Percentiles rank a stretch among this genome's conserved stretches.
Evolutionary conservation across 1,140 invertebrate genomes (phyloP).

Genomic region (Zaprionus africanus): DNA sequence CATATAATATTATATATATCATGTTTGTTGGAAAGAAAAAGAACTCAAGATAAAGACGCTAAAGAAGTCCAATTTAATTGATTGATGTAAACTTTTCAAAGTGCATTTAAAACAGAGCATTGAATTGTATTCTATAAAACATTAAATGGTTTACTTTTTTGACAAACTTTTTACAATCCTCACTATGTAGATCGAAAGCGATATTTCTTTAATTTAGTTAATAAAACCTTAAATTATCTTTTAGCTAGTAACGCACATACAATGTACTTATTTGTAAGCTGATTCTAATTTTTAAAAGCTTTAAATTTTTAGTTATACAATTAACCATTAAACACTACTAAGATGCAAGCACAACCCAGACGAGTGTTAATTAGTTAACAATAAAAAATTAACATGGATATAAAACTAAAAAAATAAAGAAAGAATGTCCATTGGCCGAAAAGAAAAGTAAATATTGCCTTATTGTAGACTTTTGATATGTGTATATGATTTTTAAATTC

Average conservation of each 20-base stretch:
- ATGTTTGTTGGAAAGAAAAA: conserved; percentile 52
- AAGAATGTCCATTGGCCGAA: conserved; percentile 42
- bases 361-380: conserved; percentile 32
- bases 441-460: conserved; percentile 50
- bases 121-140: conserved; percentile 44
- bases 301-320: conserved; percentile 32
- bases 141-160: conserved; percentile 35
- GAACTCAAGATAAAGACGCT: conserved; percentile 11
- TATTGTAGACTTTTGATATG: conserved; percentile 73
- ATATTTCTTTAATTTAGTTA: conserved; percentile 49
- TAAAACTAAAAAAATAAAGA: background rate
- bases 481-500: conserved; percentile 60
- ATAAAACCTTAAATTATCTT: conserved; percentile 36
- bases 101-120: conserved; percentile 72
- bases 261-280: conserved; percentile 73
- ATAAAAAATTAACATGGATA: conserved; percentile 17
- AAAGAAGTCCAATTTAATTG: conserved; percentile 54
- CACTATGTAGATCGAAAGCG: conserved; percentile 22
- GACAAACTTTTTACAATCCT: conserved; percentile 29
- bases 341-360: background rate
- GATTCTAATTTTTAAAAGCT: conserved; percentile 52
- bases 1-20: conserved; percentile 49
- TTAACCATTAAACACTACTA: background rate
- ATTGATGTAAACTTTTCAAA: conserved; percentile 72
- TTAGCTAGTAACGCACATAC: conserved; percentile 66